Conservation (phyloP, 2,888 invertebrate species). For the Papilio gigon region DNA sequence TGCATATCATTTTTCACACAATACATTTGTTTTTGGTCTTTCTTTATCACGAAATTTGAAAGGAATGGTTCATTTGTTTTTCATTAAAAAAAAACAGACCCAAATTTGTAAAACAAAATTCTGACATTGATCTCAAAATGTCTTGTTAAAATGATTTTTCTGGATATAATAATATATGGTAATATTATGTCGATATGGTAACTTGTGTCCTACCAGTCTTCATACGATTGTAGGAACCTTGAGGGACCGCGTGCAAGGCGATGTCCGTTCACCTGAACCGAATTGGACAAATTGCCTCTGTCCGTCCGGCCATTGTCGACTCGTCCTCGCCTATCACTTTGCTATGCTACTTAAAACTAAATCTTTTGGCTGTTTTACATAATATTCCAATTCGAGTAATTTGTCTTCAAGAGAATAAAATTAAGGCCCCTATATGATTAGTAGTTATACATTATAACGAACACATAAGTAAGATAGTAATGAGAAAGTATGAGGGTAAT, state of each 20-base stretch:
- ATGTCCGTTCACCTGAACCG: constrained; percentile 26
- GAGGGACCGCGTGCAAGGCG: constrained; percentile 34
- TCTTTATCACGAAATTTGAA: too few species aligned
- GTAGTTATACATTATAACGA: too few species aligned
- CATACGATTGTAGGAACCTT: neutral
- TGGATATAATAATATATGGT: neutral
- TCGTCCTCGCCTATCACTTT: neutral
- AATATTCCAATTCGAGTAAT: neutral
- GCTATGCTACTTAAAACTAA: neutral
- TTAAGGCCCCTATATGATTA: too few species aligned
- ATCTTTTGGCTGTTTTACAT: neutral
- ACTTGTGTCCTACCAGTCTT: neutral
- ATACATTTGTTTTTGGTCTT: too few species aligned
- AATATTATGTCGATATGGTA: too few species aligned
- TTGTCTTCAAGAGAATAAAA: neutral
- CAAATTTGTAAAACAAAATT: too few species aligned
- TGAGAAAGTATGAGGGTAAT: too few species aligned
- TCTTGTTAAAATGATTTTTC: neutral
- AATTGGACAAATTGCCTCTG: constrained; percentile 30
- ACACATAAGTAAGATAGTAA: too few species aligned
- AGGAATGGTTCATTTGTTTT: too few species aligned
- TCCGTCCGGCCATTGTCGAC: constrained; percentile 25
- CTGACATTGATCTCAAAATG: neutral
- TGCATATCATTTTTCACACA: too few species aligned
- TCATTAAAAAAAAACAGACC: too few species aligned